Evolutionary conservation across 2,797 vertebrate genomes (phyloP).

Genomic region (Thaleichthys pacificus): DNA sequence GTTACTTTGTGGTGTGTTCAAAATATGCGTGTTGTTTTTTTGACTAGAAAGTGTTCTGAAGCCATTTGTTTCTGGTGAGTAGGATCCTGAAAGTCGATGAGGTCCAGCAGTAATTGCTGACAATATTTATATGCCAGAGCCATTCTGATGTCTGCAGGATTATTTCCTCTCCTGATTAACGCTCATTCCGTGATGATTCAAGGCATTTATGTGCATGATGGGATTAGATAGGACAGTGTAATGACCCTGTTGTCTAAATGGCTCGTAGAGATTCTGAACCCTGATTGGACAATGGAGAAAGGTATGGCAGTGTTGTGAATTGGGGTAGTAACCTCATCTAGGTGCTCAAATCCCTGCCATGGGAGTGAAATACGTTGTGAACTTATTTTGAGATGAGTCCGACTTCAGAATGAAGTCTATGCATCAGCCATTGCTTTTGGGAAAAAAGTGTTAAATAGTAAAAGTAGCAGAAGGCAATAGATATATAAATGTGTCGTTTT

Average conservation of each 20-base stretch:
- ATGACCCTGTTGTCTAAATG: slow-evolving; percentile 68
- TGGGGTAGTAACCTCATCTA: slow-evolving; percentile 9
- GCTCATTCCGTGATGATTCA: slow-evolving; percentile 55
- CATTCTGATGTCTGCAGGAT: slow-evolving; percentile 62
- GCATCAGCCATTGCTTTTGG: neutral
- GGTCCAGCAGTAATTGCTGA: slow-evolving; percentile 52
- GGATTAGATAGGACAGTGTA: slow-evolving; percentile 73
- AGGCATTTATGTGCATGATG: slow-evolving; percentile 61
- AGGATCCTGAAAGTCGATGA: slow-evolving; percentile 41
- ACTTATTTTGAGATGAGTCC: neutral
- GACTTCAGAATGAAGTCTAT: neutral
- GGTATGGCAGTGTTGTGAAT: slow-evolving; percentile 34
- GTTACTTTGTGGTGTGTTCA: slow-evolving; percentile 23
- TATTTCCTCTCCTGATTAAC: slow-evolving; percentile 66
- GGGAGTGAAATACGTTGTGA: neutral
- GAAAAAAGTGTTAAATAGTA: neutral
- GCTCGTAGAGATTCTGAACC: slow-evolving; percentile 65
- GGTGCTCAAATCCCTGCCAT: slow-evolving; percentile 13
- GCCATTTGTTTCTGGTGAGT: slow-evolving; percentile 11
- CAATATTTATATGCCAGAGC: slow-evolving; percentile 62
- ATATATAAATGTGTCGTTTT: neutral
- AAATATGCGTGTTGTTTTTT: slow-evolving; percentile 19
- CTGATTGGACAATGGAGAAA: slow-evolving; percentile 42
- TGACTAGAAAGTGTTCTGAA: slow-evolving; percentile 3
- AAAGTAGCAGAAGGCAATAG: neutral